Evolutionary conservation across 2,797 vertebrate species (phyloP), one percentile per base, ranked within the genome.

Genomic region (Labeo calbasu): DNA sequence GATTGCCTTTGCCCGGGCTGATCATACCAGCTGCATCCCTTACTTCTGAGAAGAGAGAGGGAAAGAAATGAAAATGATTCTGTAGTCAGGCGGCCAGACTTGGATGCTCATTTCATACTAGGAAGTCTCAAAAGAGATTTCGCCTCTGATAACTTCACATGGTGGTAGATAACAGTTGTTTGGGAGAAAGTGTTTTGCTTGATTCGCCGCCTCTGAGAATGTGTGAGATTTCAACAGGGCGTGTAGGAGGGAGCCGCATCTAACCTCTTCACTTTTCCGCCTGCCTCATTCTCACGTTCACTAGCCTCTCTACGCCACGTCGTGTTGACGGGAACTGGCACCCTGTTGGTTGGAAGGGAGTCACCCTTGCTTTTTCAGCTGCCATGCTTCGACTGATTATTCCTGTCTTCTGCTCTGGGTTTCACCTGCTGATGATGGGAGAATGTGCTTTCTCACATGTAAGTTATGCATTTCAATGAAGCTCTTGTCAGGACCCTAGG

Each of bases 381-480:
- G 82, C 87, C 88, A 89, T 92, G 93, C 89, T 93, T 93, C 85
- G 92, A 89, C 89, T 91, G 90, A 91, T 93, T 92, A 90, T 94
- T 92, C 91, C 91, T 80, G 70, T 86, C 88, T 80, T 75, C 92
- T 93, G 85, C 90, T 89, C 83, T 87, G 88, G 89, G 86, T 88
- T 90, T 92, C 90, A 92, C 90, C 89, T 87, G 87, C 86, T 89
- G 87, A 92, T 94, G 92, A 94, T 94, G 88, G 92, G 91, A 94
- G 92, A 91, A 91, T 90, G 89, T 90, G 90, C 70, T 57, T 84
- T 85, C 89, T 88, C 84, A 87, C 81, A 25, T 86, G 86, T 89
- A 91, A 93, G 89, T 91, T 91, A 90, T 95, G 91, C 89, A 93
- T 95, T 94, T 95, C 89, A 95, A 92, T 94, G 92, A 93, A 94